Evolutionary conservation across 2,888 invertebrate species (phyloP), one percentile per base, ranked within the genome.

Genomic region (Anaspis maculata): DNA sequence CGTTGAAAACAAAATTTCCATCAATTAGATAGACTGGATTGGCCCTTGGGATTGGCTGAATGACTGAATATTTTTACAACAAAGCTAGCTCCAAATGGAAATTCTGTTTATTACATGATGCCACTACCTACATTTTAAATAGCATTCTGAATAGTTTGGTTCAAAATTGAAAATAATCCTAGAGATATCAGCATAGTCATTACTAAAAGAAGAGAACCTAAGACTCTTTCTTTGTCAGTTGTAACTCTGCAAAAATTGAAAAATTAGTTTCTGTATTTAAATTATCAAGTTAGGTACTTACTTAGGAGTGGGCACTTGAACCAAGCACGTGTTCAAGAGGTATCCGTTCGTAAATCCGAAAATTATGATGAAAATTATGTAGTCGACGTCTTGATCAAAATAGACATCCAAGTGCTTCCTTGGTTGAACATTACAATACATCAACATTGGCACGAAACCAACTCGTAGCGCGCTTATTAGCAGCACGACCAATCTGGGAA

Each of bases 341-440:
- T 92, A 92, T 3, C 95, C 95, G 59, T 94, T 94, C 38, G 82
- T 77, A 44, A 91, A 66, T 0, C 84, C 82, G 66, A 94, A 88
- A 1, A 78, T 42, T 2, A 80, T 66, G 57, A 88, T 84, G 52
- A 92, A 73, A 27, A 78, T 57, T 41, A 87, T 82, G 56, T 85
- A 90, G 52, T 77, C 73, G 48, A 73, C 67, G 65, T 95, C 95
- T 54, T 76, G 77, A 13, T 75, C 67, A 57, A 95, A 83, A 23
- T 85, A 56, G 6, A 87, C 81, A 2, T 86, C 84, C 36, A 89
- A 62, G 58, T 83, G 74, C 31, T 70, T 67, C 32, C 91, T 72
- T 1, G 90, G 87, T 49, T 79, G 81, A 2, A 83, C 83, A 66
- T 95, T 92, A 61, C 92, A 91, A 44, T 87, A 65, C 73, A 94